These are phyloP conservation scores for Epizoanthus rinbou DNA, from an alignment of 92 coral and sea anemone species.

Conservation along the genomic window DNA sequence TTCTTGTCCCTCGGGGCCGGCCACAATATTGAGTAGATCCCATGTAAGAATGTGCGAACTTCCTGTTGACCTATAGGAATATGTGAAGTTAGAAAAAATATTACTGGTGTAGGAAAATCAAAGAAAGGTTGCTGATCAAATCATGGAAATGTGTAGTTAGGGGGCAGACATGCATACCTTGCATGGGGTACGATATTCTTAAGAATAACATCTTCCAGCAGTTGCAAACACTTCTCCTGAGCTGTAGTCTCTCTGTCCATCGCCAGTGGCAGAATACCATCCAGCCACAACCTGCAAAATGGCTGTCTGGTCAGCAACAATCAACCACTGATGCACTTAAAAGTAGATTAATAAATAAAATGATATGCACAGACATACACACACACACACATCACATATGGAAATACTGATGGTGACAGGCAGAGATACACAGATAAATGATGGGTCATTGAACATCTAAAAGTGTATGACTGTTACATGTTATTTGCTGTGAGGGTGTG, in stretches of 20 bases:
- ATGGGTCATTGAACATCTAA: too few species aligned
- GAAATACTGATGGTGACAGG: too few species aligned
- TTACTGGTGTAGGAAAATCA: neutral
- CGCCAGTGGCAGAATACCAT: constrained; percentile 87
- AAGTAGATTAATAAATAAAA: too few species aligned
- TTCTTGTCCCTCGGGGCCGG: constrained; percentile 90
- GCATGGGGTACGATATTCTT: constrained; percentile 73
- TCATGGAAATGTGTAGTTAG: too few species aligned
- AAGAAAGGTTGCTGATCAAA: neutral
- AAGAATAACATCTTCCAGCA: constrained; percentile 80
- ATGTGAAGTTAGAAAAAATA: neutral
- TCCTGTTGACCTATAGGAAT: constrained; percentile 58
- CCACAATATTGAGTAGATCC: constrained; percentile 73
- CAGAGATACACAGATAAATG: too few species aligned
- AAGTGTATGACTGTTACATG: too few species aligned
- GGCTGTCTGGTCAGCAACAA: neutral
- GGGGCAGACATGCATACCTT: constrained; percentile 28
- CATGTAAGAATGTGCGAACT: constrained; percentile 75
- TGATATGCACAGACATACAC: too few species aligned
- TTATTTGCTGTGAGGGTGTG: too few species aligned
- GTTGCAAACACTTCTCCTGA: constrained; percentile 87
- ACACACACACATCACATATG: too few species aligned
- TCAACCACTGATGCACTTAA: too few species aligned
- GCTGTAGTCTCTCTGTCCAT: constrained; percentile 97
- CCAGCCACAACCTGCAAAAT: constrained; percentile 81